Evolutionary conservation across 2,888 invertebrate genomes (phyloP).

Genomic region (Rhyacophila evoluta): DNA sequence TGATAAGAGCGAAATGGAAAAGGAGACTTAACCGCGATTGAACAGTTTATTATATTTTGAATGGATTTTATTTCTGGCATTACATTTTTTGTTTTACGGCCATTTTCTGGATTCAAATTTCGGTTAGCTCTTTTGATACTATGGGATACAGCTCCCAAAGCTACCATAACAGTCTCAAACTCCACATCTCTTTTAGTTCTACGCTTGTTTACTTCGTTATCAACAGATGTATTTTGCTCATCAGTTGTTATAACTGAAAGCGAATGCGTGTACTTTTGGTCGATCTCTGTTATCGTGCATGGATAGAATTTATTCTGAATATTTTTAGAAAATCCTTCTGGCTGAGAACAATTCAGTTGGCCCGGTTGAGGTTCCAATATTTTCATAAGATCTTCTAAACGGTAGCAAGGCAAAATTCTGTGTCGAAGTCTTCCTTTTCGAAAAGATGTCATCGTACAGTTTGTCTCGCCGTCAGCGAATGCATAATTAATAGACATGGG

Average conservation of each 20-base stretch:
- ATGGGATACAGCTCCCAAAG: too few relatives aligned
- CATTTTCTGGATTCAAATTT: too few relatives aligned
- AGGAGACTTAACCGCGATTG: too few relatives aligned
- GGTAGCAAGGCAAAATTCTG: not conserved
- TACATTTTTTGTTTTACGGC: too few relatives aligned
- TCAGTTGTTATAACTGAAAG: not conserved
- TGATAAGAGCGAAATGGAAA: too few relatives aligned
- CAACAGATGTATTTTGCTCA: not conserved
- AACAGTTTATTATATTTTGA: too few relatives aligned
- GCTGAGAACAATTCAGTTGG: not conserved
- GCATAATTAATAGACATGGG: not conserved
- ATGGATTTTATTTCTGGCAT: too few relatives aligned
- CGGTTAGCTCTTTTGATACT: too few relatives aligned
- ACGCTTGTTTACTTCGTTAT: too few relatives aligned
- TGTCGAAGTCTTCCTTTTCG: not conserved
- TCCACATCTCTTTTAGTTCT: too few relatives aligned
- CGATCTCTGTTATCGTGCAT: not conserved
- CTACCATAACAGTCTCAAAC: too few relatives aligned
- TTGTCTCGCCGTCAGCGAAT: not conserved
- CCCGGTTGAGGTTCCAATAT: conserved; percentile 2
- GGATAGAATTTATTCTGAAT: not conserved
- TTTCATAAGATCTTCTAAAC: not conserved
- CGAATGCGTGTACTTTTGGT: not conserved
- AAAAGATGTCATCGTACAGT: not conserved
- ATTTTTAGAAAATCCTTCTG: not conserved